Evolutionary conservation across 1,140 invertebrate species (phyloP).

Genomic region (Drepana arcuata): DNA sequence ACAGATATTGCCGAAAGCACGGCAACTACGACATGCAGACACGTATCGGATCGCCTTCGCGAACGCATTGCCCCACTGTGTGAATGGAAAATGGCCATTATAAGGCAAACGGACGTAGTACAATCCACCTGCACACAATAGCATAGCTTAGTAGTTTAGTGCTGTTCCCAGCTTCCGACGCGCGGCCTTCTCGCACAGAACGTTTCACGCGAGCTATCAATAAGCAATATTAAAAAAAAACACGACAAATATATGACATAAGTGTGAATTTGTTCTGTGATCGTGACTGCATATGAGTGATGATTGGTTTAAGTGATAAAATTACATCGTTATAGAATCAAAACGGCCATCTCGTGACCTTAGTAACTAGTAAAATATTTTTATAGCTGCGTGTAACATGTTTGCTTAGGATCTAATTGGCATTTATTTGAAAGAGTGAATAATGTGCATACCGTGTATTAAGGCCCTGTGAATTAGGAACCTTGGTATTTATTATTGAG

Average conservation of each 20-base stretch:
- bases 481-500: slow-evolving; percentile 31
- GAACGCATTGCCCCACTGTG: slow-evolving; percentile 48
- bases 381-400: neutral
- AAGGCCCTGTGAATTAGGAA: slow-evolving; percentile 11
- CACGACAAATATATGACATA: too few species aligned
- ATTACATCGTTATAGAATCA: slow-evolving; percentile 8
- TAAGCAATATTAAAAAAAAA: too few species aligned
- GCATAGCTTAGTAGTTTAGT: slow-evolving; percentile 50
- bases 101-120: slow-evolving; percentile 55
- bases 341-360: too few species aligned
- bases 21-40: neutral
- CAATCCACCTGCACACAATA: slow-evolving; percentile 67
- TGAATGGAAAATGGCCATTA: slow-evolving; percentile 64
- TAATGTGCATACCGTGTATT: slow-evolving; percentile 20
- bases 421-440: slow-evolving; percentile 12
- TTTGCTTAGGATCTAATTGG: neutral
- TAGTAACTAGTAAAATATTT: neutral
- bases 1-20: slow-evolving; percentile 20
- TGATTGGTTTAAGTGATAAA: slow-evolving; percentile 4
- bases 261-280: slow-evolving; percentile 9
- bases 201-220: too few species aligned
- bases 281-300: slow-evolving; percentile 13
- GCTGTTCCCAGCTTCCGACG: slow-evolving; percentile 57
- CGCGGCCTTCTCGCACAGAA: slow-evolving; percentile 35
- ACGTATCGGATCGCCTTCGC: slow-evolving; percentile 17